Percentiles rank a stretch among this genome's conserved stretches.
Conservation (phyloP, 2,797 vertebrate species). For the Anguilla obscura region DNA sequence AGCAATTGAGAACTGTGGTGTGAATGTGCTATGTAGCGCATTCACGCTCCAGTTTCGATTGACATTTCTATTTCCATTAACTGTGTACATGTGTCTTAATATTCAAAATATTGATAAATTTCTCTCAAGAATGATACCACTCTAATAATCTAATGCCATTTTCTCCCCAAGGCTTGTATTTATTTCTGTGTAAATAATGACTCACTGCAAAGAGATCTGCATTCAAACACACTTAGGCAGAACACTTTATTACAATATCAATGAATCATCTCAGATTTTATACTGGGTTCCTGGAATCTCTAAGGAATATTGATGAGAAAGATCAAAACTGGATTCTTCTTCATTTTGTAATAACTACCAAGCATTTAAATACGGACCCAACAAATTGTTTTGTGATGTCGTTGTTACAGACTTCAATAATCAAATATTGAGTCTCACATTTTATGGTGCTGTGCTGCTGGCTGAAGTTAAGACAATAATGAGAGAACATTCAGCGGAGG, state of each 20-base stretch:
- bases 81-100: background rate
- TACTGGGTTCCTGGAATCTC: background rate
- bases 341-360: background rate
- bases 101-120: background rate
- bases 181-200: background rate
- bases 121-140: background rate
- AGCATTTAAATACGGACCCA: background rate
- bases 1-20: background rate
- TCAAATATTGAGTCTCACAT: background rate
- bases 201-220: slow-evolving; percentile 3
- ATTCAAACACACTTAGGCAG: background rate
- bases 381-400: background rate
- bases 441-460: background rate
- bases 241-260: background rate
- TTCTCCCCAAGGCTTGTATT: background rate
- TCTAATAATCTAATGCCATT: background rate
- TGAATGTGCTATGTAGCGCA: background rate
- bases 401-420: background rate
- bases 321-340: background rate
- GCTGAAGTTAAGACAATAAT: background rate
- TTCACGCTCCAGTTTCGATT: background rate
- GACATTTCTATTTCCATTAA: background rate
- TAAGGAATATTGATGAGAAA: background rate
- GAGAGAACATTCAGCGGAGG: background rate
- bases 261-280: background rate